Evolutionary conservation across 2,888 invertebrate species (phyloP).

Genomic region (Emmelina monodactyla): DNA sequence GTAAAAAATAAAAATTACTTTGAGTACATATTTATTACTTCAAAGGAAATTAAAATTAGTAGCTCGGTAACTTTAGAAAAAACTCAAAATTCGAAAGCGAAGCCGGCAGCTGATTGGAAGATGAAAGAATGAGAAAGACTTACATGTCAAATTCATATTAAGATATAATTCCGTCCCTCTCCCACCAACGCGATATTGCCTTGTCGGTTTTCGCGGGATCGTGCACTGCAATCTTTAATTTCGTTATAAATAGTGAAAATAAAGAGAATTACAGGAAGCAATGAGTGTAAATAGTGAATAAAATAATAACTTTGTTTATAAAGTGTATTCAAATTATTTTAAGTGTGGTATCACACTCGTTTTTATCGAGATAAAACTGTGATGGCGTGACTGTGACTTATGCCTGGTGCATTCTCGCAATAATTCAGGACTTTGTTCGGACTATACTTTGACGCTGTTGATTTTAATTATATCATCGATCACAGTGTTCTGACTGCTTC

Average conservation of each 20-base stretch:
- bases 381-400: constrained; percentile 56
- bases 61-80: background rate
- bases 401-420: constrained; percentile 37
- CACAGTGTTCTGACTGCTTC: constrained; percentile 24
- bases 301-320: background rate
- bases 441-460: constrained; percentile 29
- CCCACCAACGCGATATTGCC: constrained; percentile 19
- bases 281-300: background rate
- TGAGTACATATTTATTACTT: too few relatives aligned
- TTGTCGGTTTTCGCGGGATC: constrained; percentile 51
- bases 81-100: background rate
- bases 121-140: background rate
- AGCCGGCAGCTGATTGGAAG: too few relatives aligned
- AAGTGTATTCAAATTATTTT: background rate
- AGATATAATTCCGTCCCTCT: constrained; percentile 11
- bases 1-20: too few relatives aligned
- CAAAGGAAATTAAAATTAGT: too few relatives aligned
- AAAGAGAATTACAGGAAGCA: background rate
- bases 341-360: background rate
- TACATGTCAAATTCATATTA: constrained; percentile 13
- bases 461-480: constrained; percentile 31
- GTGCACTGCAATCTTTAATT: constrained; percentile 41
- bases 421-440: constrained; percentile 48
- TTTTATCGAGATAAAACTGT: constrained; percentile 23
- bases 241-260: constrained; percentile 17